Evolutionary conservation across 2,888 invertebrate species (phyloP).

Genomic region (Doris montereyensis): DNA sequence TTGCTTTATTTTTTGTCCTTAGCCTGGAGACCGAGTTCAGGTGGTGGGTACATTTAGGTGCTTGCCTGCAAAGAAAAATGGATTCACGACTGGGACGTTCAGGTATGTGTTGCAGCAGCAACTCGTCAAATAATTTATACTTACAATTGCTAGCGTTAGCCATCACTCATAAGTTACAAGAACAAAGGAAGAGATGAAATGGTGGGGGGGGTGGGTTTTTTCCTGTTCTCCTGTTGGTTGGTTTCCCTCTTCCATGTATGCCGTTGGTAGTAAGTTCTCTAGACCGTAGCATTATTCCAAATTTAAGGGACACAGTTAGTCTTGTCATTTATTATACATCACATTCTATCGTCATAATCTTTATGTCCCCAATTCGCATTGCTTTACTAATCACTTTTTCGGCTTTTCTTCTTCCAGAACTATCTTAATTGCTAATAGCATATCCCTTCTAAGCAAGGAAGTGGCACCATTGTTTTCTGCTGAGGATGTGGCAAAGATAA

Average conservation of each 20-base stretch:
- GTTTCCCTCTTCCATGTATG: too few species aligned
- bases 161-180: background rate
- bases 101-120: too few species aligned
- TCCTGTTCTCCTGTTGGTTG: too few species aligned
- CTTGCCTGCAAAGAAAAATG: constrained; percentile 92
- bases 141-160: background rate
- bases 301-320: too few species aligned
- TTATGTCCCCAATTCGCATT: too few species aligned
- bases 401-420: constrained; percentile 81
- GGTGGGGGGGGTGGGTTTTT: background rate
- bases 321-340: too few species aligned
- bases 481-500: constrained; percentile 91
- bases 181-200: background rate
- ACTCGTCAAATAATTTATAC: too few species aligned
- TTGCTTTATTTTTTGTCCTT: too few species aligned
- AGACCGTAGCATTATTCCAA: too few species aligned
- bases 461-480: constrained; percentile 80
- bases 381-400: too few species aligned
- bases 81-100: constrained; percentile 91
- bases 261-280: too few species aligned
- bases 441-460: constrained; percentile 91
- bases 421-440: constrained; percentile 92
- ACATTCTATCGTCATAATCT: too few species aligned
- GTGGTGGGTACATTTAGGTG: constrained; percentile 95
- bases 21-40: constrained; percentile 98